phyloP scores from a whole-genome alignment of 2,888 invertebrate species.

The Drosophila rubida region DNA sequence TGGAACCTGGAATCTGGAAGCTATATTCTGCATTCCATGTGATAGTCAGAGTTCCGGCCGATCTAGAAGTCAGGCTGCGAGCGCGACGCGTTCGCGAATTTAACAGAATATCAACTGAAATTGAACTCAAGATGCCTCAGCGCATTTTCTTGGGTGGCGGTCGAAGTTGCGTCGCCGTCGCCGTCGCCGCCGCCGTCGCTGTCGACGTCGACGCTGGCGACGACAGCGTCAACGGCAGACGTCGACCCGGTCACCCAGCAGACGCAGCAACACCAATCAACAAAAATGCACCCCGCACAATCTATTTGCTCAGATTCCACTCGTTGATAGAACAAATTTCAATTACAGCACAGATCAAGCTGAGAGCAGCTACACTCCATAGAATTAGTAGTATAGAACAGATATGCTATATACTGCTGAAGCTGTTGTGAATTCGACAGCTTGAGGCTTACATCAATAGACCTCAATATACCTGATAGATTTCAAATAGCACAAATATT shows the following conservation, averaged over 20 bases:
- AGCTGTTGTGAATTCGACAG: no score
- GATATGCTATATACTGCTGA: no score
- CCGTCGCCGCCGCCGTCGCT: conserved; percentile 22
- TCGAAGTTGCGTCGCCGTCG: conserved; percentile 26
- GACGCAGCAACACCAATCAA: conserved; percentile 49
- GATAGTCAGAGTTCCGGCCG: conserved; percentile 10
- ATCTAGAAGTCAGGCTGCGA: conserved; percentile 50
- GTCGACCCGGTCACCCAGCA: conserved; percentile 71
- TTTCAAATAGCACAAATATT: no score
- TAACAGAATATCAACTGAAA: conserved; percentile 78
- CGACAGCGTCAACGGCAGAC: conserved; percentile 26
- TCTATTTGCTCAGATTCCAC: not conserved
- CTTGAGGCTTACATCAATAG: no score
- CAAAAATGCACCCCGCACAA: not conserved
- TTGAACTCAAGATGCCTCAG: conserved; percentile 76
- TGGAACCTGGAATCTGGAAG: conserved; percentile 2
- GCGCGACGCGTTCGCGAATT: conserved; percentile 79
- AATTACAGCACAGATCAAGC: not conserved
- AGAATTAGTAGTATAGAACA: no score
- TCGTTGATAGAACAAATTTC: not conserved
- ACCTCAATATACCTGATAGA: no score
- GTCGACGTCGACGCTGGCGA: conserved; percentile 18
- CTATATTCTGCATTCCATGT: not conserved
- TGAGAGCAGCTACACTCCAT: no score
- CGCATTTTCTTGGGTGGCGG: conserved; percentile 75